Percentiles rank a stretch among this genome's conserved stretches.
phyloP scores from a whole-genome alignment of 2,113 vertebrate genomes.

The Pithys albifrons region DNA sequence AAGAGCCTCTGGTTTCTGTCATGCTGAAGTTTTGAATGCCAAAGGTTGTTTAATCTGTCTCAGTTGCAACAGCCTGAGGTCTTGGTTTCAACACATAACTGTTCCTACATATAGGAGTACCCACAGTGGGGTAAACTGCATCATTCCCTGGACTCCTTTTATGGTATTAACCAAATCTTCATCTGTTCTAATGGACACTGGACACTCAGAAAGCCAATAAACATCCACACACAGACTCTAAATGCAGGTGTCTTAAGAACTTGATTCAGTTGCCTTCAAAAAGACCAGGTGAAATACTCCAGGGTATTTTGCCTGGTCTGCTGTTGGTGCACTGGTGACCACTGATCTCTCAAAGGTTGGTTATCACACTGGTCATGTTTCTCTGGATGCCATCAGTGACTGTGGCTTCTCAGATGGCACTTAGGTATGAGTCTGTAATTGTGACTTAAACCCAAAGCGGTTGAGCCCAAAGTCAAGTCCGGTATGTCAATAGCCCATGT shows the following conservation, averaged over 20 bases:
- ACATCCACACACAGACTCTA: background rate
- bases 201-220: background rate
- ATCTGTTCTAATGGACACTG: rapidly evolving
- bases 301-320: background rate
- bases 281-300: background rate
- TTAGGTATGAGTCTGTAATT: rapidly evolving
- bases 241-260: background rate
- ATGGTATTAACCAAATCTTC: background rate
- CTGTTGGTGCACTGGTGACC: background rate
- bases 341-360: background rate
- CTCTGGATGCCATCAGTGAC: background rate
- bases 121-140: background rate
- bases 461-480: background rate
- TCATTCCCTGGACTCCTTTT: background rate
- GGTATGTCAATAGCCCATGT: background rate
- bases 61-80: background rate
- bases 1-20: background rate
- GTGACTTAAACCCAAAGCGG: background rate
- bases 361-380: background rate
- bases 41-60: background rate
- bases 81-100: rapidly evolving
- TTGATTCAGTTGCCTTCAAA: background rate
- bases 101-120: background rate
- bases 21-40: background rate
- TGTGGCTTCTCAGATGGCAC: background rate